A percentile compares a stretch with the other conserved stretches of the same genome.
Evolutionary conservation across 2,113 vertebrate genomes (phyloP).

Genomic region (Lepisosteus oculatus): DNA sequence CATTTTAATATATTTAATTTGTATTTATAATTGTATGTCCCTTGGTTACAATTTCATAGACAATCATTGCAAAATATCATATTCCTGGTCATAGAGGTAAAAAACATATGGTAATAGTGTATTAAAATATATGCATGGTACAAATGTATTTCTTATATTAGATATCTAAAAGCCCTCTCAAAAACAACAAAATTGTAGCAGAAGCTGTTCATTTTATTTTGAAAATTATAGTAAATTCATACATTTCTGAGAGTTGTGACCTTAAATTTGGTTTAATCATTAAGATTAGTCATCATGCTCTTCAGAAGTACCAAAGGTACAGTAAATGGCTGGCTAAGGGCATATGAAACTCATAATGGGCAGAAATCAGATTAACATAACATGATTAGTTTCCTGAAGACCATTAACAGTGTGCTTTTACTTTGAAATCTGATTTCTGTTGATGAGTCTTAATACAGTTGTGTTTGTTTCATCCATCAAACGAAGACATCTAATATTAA

Average conservation of each 20-base stretch:
- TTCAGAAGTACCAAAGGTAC: background rate
- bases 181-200: background rate
- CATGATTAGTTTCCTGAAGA: background rate
- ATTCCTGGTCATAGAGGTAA: too few relatives aligned
- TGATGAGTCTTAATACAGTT: background rate
- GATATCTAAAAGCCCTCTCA: too few relatives aligned
- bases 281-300: background rate
- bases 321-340: background rate
- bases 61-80: too few relatives aligned
- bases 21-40: too few relatives aligned
- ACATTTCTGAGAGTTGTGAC: background rate
- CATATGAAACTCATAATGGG: too few relatives aligned
- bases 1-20: too few relatives aligned
- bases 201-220: constrained; percentile 26
- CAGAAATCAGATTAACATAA: background rate
- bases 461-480: background rate
- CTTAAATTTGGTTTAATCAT: constrained; percentile 12
- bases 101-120: too few relatives aligned
- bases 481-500: too few relatives aligned
- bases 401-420: constrained; percentile 4
- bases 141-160: too few relatives aligned
- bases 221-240: constrained; percentile 1
- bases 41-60: too few relatives aligned
- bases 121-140: too few relatives aligned
- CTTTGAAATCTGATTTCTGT: background rate